Evolutionary conservation across 1,140 invertebrate genomes (phyloP).

Genomic region (Drosophila nebulosa): DNA sequence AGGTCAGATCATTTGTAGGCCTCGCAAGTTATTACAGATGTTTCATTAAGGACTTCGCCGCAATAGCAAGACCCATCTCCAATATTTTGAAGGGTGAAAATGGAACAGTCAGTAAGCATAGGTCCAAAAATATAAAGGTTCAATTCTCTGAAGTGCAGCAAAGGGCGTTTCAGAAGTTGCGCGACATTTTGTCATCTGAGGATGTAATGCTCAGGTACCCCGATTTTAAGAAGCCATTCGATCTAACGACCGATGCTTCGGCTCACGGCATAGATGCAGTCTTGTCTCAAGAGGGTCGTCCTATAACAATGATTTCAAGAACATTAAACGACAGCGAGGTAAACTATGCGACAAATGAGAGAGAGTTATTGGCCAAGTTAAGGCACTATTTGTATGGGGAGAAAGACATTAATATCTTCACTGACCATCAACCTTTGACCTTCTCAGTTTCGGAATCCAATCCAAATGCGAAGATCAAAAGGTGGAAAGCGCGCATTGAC

Average conservation of each 20-base stretch:
- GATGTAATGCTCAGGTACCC: slow-evolving; percentile 73
- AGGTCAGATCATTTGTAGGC: no score
- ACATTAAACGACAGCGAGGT: slow-evolving; percentile 5
- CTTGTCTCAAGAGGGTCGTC: background rate
- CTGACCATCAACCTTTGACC: slow-evolving; percentile 19
- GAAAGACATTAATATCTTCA: slow-evolving; percentile 17
- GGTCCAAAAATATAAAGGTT: slow-evolving; percentile 4
- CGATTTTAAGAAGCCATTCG: slow-evolving; percentile 68
- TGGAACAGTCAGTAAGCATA: slow-evolving; percentile 11
- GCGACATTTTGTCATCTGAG: slow-evolving; percentile 31
- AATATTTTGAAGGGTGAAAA: slow-evolving; percentile 21
- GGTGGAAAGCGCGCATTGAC: background rate
- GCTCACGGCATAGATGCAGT: slow-evolving; percentile 4
- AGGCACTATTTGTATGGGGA: slow-evolving; percentile 10
- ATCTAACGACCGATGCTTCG: slow-evolving; percentile 64
- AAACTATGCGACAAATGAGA: background rate
- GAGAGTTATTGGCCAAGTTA: slow-evolving; percentile 6
- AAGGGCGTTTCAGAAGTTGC: background rate
- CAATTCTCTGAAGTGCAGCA: background rate
- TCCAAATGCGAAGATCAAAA: slow-evolving; percentile 20
- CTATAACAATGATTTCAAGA: slow-evolving; percentile 15
- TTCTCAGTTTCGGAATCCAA: slow-evolving; percentile 25
- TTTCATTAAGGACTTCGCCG: no score
- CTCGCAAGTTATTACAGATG: no score
- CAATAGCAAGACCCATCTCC: background rate